Conservation (phyloP, 2,888 invertebrate genomes). For the Gryllus longicercus region DNA sequence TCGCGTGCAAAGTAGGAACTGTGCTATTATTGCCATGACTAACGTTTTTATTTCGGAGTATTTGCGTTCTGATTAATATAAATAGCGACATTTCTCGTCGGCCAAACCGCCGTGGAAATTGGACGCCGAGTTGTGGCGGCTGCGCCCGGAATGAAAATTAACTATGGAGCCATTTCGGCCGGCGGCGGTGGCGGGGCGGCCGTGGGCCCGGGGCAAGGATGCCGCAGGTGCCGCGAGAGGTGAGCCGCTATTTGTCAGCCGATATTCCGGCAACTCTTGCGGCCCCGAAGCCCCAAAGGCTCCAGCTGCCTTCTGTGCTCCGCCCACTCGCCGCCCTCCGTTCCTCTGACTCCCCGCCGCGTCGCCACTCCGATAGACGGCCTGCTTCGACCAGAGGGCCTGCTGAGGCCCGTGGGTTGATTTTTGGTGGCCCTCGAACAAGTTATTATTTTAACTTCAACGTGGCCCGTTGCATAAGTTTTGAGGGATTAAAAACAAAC, state of each 20-base stretch:
- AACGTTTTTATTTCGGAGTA: background rate
- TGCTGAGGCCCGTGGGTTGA: too few relatives aligned
- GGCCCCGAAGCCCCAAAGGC: background rate
- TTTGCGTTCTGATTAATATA: background rate
- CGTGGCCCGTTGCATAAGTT: too few relatives aligned
- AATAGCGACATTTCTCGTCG: background rate
- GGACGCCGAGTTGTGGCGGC: background rate
- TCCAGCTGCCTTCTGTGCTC: background rate
- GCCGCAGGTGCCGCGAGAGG: background rate
- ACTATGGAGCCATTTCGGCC: background rate
- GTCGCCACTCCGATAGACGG: too few relatives aligned
- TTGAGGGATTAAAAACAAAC: too few relatives aligned
- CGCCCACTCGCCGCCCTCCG: background rate
- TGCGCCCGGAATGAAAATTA: slow-evolving; percentile 1
- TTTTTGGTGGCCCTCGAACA: too few relatives aligned
- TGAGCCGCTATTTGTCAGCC: background rate
- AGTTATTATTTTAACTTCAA: too few relatives aligned
- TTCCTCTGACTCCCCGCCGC: background rate
- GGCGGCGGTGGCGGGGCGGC: background rate
- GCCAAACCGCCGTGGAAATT: background rate
- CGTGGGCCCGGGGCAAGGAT: background rate
- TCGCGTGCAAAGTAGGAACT: background rate
- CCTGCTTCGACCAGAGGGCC: too few relatives aligned
- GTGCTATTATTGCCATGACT: background rate
- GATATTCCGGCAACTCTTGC: background rate